A percentile compares a stretch with the other conserved stretches of the same genome.
These are phyloP conservation scores for Pandemis heparana DNA, from an alignment of 2,888 invertebrate genomes.

Conservation along the genomic window DNA sequence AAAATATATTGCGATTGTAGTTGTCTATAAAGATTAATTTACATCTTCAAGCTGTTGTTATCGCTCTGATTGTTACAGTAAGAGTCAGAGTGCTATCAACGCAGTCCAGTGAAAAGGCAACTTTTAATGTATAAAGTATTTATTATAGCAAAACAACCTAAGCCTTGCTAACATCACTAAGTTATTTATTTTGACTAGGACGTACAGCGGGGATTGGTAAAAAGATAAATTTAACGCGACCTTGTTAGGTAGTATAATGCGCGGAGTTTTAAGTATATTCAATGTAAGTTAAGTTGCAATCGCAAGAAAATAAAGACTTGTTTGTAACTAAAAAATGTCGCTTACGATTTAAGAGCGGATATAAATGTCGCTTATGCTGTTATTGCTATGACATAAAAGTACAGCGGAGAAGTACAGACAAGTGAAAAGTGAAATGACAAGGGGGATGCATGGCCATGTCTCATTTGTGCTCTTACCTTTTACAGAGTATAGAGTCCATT, in stretches of 20 bases:
- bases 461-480: background rate
- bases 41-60: conserved; percentile 24
- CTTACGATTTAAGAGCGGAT: background rate
- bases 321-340: background rate
- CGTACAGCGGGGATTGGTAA: conserved; percentile 63
- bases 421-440: background rate
- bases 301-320: too few species aligned
- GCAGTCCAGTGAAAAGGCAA: conserved; percentile 27
- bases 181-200: conserved; percentile 75
- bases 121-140: conserved; percentile 40
- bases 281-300: background rate
- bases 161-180: conserved; percentile 68
- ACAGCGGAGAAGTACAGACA: background rate
- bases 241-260: conserved; percentile 3
- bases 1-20: conserved; percentile 12
- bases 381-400: background rate
- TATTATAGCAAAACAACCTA: conserved; percentile 63
- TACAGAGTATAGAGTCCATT: conserved; percentile 11
- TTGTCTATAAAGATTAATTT: conserved; percentile 14
- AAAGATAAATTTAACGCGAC: conserved; percentile 33
- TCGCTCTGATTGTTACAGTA: background rate
- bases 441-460: too few species aligned
- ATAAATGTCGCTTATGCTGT: background rate
- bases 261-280: background rate
- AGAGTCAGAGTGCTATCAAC: background rate